Evolutionary conservation across 2,797 vertebrate genomes (phyloP), one percentile per base, ranked within the genome.

Genomic region (Cynopterus sphinx): DNA sequence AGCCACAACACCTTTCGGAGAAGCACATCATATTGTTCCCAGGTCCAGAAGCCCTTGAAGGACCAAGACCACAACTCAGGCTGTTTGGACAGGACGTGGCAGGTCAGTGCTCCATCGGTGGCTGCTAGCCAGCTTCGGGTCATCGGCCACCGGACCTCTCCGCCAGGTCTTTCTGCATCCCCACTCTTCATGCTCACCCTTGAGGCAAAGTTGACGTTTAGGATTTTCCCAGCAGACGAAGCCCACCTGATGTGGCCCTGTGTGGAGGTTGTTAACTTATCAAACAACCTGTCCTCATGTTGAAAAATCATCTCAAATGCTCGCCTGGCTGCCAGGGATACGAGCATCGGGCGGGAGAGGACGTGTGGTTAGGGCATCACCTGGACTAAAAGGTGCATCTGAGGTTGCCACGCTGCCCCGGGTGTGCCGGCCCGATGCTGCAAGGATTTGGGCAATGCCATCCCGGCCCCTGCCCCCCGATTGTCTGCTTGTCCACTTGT

Each of bases 311-410:
- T 39, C 46, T 53, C 75, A 39, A 7, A 21, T 0, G 0, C 33
- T 77, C 2, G 0, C 5, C 5, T 4, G 53, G 55, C n/a, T 9
- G 11, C 51, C 22, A 9, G 36, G 61, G 57, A 19, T 0, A 1
- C 1, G 13, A 24, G 31, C 78, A 11, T 0, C 4, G 0, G 3
- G 11, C 0, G 2, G 1, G 31, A 19, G 22, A n/a, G 28, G 22
- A 9, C 0, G 26, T 1, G 75, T 21, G 21, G 0, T 2, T 11
- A 12, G 21, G 28, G 28, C 49, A 28, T 17, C 0, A 0, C 15
- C 6, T 5, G 55, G n/a, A 33, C 55, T 3, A n/a, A 28, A 59
- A 49, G 19, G 24, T 0, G 1, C 19, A 0, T 8, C 6, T 0
- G 0, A 7, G 33, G 51, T n/a, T 4, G 39, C 15, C 0, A 1